Evolutionary conservation across 2,888 invertebrate genomes (phyloP).

Genomic region (Macrophya alboannulata): DNA sequence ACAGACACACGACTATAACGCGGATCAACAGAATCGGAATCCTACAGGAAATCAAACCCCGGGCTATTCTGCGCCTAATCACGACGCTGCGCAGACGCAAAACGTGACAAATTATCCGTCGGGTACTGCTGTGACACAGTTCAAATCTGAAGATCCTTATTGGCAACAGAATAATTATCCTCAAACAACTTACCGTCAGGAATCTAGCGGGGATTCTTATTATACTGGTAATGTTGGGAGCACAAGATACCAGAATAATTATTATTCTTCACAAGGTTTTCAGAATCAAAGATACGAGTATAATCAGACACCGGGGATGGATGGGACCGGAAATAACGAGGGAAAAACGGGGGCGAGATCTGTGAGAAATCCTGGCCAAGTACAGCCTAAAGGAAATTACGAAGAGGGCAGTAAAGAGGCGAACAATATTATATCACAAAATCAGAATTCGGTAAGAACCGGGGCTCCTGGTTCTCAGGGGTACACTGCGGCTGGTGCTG

Average conservation of each 20-base stretch:
- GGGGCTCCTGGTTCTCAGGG: conserved; percentile 63
- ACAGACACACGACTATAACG: conserved; percentile 68
- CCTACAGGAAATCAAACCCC: conserved; percentile 64
- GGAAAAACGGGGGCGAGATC: conserved; percentile 45
- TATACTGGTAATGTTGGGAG: conserved; percentile 73
- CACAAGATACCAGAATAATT: conserved; percentile 80
- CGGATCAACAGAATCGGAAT: conserved; percentile 67
- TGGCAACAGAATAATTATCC: conserved; percentile 80
- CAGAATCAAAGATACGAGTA: conserved; percentile 59
- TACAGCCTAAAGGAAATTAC: conserved; percentile 61
- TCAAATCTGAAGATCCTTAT: conserved; percentile 75
- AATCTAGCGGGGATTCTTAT: conserved; percentile 74
- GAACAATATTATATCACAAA: conserved; percentile 68
- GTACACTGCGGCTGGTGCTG: conserved; percentile 56
- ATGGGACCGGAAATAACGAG: conserved; percentile 57
- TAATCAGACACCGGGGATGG: conserved; percentile 56
- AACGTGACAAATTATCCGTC: conserved; percentile 37
- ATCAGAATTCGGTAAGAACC: conserved; percentile 67
- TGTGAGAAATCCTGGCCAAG: conserved; percentile 53
- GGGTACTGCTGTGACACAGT: conserved; percentile 63
- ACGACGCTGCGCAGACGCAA: conserved; percentile 58
- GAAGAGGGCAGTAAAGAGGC: conserved; percentile 70
- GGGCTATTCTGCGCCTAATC: conserved; percentile 67
- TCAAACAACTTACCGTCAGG: conserved; percentile 70
- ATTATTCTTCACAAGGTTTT: conserved; percentile 71